These are phyloP conservation scores for Dasypogon diadema DNA, from an alignment of 2,888 invertebrate genomes.

Conservation along the genomic window DNA sequence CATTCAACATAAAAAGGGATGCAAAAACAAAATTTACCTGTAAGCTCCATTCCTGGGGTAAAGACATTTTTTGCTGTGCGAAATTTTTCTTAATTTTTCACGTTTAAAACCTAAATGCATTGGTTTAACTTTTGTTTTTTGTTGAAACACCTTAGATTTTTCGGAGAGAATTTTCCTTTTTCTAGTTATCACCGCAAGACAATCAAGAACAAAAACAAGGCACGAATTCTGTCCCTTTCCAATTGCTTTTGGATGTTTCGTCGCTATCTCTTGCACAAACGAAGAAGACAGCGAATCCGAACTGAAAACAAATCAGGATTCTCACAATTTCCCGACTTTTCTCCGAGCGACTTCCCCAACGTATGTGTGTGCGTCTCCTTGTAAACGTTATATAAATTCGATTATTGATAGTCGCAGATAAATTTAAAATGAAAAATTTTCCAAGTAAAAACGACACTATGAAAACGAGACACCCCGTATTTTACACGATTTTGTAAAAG, in stretches of 20 bases:
- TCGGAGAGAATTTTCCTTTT: slow-evolving; percentile 32
- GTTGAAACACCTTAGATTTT: slow-evolving; percentile 56
- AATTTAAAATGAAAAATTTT: slow-evolving; percentile 22
- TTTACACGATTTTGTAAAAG: slow-evolving; percentile 24
- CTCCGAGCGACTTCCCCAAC: slow-evolving; percentile 9
- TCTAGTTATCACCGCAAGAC: slow-evolving; percentile 34
- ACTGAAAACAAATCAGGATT: slow-evolving; percentile 9
- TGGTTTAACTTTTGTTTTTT: slow-evolving; percentile 68
- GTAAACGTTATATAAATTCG: slow-evolving; percentile 48
- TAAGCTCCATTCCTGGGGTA: slow-evolving; percentile 69
- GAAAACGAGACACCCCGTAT: slow-evolving; percentile 17
- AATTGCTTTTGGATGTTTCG: not conserved
- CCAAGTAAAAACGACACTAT: slow-evolving; percentile 11
- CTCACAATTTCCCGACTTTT: slow-evolving; percentile 17
- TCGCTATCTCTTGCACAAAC: slow-evolving; percentile 11
- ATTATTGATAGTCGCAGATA: slow-evolving; percentile 44
- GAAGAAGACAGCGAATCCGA: slow-evolving; percentile 28
- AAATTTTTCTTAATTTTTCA: slow-evolving; percentile 68
- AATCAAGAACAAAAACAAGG: slow-evolving; percentile 33
- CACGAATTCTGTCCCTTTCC: slow-evolving; percentile 29
- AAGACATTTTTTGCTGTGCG: slow-evolving; percentile 69
- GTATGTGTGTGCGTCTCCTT: slow-evolving; percentile 28
- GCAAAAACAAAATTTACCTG: slow-evolving; percentile 60
- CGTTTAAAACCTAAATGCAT: slow-evolving; percentile 71
- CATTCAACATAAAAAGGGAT: not conserved